These are phyloP conservation scores for Seriola rivoliana DNA, from an alignment of 2,113 vertebrate species.

Conservation along the genomic window DNA sequence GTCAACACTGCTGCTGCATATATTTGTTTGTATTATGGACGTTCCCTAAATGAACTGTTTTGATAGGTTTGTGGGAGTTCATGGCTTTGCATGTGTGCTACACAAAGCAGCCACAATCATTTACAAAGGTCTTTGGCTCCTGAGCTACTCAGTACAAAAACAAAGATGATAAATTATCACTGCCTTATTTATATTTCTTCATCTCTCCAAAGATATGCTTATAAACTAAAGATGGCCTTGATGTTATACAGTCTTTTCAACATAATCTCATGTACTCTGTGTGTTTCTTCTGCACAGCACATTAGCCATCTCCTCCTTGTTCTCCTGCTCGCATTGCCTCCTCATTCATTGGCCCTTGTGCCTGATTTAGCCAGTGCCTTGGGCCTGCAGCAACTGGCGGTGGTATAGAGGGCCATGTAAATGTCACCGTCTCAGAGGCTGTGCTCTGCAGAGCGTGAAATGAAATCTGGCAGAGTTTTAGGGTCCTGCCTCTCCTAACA, in stretches of 20 bases:
- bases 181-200: conserved; percentile 29
- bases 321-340: conserved; percentile 50
- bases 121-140: conserved; percentile 15
- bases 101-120: conserved; percentile 26
- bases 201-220: background rate
- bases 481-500: conserved; percentile 72
- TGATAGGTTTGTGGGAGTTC: conserved; percentile 10
- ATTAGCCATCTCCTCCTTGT: conserved; percentile 57
- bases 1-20: conserved; percentile 8
- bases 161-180: conserved; percentile 20
- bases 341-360: conserved; percentile 71
- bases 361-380: conserved; percentile 80
- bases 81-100: conserved; percentile 5
- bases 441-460: conserved; percentile 84
- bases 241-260: conserved; percentile 23
- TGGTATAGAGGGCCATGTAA: conserved; percentile 82
- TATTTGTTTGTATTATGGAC: conserved; percentile 7
- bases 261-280: conserved; percentile 16
- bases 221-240: conserved; percentile 12
- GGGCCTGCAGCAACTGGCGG: conserved; percentile 75
- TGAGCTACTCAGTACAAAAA: background rate
- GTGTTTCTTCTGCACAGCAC: conserved; percentile 36
- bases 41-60: conserved; percentile 19
- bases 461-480: conserved; percentile 85
- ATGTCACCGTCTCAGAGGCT: conserved; percentile 83